Evolutionary conservation across 1,140 invertebrate genomes (phyloP).

Genomic region (Cheumatopsyche charites): DNA sequence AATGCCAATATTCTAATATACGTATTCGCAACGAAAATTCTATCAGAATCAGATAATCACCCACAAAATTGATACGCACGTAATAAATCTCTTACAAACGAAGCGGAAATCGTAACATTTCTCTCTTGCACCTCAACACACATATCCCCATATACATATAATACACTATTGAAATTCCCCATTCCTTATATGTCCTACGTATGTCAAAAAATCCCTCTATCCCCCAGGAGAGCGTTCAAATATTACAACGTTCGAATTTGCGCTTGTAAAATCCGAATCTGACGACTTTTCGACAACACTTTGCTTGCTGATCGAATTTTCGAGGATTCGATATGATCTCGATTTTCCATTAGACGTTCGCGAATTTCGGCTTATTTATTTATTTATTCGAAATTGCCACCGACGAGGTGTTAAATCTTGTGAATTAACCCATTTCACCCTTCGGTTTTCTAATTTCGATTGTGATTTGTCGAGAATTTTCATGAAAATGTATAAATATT

Average conservation of each 20-base stretch:
- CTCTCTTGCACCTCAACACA: constrained; percentile 13
- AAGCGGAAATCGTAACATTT: constrained; percentile 41
- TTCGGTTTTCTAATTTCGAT: no score
- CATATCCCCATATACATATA: neutral
- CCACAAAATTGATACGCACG: constrained; percentile 11
- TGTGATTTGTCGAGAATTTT: no score
- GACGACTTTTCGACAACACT: constrained; percentile 1
- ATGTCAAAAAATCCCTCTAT: neutral
- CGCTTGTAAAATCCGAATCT: neutral
- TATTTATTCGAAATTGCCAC: no score
- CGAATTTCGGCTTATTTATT: neutral
- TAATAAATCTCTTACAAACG: constrained; percentile 42
- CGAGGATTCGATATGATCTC: neutral
- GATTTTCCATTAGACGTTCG: neutral
- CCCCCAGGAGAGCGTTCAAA: constrained; percentile 3
- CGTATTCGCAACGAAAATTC: no score
- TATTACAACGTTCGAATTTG: constrained; percentile 26
- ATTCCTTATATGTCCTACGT: neutral
- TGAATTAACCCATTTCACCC: no score
- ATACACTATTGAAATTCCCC: no score
- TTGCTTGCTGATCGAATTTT: neutral
- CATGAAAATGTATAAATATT: no score
- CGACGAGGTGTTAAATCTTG: no score
- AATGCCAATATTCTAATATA: no score
- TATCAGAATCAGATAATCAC: no score